Conservation (phyloP, 2,888 invertebrate species). For the Oeneis ivallda region DNA sequence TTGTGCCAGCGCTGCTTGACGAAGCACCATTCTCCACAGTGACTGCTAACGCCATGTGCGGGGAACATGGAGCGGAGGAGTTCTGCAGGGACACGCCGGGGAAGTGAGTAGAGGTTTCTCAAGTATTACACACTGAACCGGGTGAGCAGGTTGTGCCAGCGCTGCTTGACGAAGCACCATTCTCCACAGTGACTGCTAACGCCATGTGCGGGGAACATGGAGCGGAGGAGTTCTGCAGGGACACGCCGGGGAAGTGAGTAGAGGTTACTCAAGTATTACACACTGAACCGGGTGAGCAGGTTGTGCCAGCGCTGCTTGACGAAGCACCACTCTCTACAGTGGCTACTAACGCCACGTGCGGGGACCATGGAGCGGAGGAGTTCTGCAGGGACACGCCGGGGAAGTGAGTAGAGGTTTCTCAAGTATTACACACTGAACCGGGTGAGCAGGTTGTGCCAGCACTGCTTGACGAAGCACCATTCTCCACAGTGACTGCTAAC, state of each 20-base stretch:
- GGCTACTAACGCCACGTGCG: too few relatives aligned
- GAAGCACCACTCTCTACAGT: too few relatives aligned
- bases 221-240: constrained; percentile 94
- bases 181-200: constrained; percentile 90
- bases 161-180: constrained; percentile 93
- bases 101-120: constrained; percentile 58
- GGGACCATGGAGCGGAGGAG: neutral
- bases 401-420: neutral
- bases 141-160: constrained; percentile 87
- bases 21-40: neutral
- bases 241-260: constrained; percentile 76
- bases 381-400: neutral
- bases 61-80: constrained; percentile 90
- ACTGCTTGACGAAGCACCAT: too few relatives aligned
- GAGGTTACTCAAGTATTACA: constrained; percentile 53
- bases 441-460: too few relatives aligned
- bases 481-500: too few relatives aligned
- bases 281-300: too few relatives aligned
- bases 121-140: constrained; percentile 55
- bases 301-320: too few relatives aligned
- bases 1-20: neutral
- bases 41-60: constrained; percentile 90
- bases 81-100: constrained; percentile 89
- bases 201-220: constrained; percentile 95
- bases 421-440: too few relatives aligned